phyloP scores from a whole-genome alignment of 2,888 invertebrate genomes.

The Drosophila fulvimacula region DNA sequence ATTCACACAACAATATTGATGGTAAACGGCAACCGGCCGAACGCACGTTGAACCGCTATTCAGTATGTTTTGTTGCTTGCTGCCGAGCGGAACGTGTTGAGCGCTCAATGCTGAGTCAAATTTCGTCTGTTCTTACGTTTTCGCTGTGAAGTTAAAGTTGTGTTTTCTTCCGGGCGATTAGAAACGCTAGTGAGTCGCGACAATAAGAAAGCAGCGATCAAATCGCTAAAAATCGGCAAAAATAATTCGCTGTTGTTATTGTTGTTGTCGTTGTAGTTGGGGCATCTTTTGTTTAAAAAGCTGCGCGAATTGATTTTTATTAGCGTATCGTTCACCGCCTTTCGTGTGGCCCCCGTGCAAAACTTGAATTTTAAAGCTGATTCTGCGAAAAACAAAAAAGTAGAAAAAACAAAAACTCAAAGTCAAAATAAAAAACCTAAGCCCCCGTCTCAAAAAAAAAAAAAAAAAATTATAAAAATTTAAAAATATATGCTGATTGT shows the following conservation, averaged over 20 bases:
- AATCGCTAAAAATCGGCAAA: constrained; percentile 54
- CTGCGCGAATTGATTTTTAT: constrained; percentile 53
- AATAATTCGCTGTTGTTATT: constrained; percentile 34
- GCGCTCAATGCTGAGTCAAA: constrained; percentile 16
- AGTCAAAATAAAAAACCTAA: constrained; percentile 32
- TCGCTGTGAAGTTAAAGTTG: constrained; percentile 1
- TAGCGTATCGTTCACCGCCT: constrained; percentile 48
- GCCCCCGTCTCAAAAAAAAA: background rate
- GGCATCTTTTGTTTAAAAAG: constrained; percentile 53
- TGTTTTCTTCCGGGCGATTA: constrained; percentile 36
- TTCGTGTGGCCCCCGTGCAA: constrained; percentile 58
- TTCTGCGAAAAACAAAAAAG: constrained; percentile 61
- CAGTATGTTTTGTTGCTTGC: constrained; percentile 62
- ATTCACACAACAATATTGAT: constrained; percentile 20
- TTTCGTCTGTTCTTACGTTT: constrained; percentile 8
- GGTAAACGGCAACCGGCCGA: constrained; percentile 36
- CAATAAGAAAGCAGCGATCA: constrained; percentile 54
- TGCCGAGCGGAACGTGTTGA: constrained; percentile 52
- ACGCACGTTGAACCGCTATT: constrained; percentile 25
- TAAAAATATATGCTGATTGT: constrained; percentile 52
- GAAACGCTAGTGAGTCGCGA: constrained; percentile 50
- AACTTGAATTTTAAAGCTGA: constrained; percentile 81
- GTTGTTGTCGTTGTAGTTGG: constrained; percentile 33
- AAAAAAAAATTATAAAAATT: constrained; percentile 35
- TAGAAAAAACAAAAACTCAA: constrained; percentile 13